A percentile compares a stretch with the other conserved stretches of the same genome.
phyloP scores from a whole-genome alignment of 2,888 invertebrate genomes.

The Ormyrus rosae region DNA sequence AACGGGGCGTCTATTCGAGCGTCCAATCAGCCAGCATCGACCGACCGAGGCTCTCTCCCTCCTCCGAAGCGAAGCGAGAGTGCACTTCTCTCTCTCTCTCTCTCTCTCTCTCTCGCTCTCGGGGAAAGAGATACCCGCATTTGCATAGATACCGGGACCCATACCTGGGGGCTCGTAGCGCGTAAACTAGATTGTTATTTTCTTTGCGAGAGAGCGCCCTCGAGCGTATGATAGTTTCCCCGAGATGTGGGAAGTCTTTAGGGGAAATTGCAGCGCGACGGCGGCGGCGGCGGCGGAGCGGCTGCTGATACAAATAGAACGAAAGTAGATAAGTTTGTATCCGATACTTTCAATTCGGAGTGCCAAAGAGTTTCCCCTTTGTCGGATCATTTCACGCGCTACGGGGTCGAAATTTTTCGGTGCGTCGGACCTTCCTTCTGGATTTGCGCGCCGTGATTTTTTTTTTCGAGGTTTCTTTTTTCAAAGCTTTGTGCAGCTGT shows the following conservation, averaged over 20 bases:
- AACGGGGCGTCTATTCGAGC: constrained; percentile 60
- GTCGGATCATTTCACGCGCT: too few species aligned
- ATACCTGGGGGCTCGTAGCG: constrained; percentile 35
- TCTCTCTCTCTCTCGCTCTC: background rate
- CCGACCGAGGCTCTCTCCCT: constrained; percentile 3
- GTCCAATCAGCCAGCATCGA: constrained; percentile 62
- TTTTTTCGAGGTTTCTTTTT: too few species aligned
- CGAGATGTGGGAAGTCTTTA: constrained; percentile 43
- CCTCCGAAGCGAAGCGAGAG: too few species aligned
- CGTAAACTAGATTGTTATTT: constrained; percentile 55
- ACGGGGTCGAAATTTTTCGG: too few species aligned
- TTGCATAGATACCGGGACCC: constrained; percentile 53
- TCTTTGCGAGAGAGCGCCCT: constrained; percentile 36
- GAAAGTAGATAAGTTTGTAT: too few species aligned
- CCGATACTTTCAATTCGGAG: too few species aligned
- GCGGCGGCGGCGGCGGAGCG: background rate
- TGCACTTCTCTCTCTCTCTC: too few species aligned
- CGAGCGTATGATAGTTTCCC: constrained; percentile 42
- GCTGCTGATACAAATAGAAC: too few species aligned
- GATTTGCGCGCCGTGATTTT: too few species aligned
- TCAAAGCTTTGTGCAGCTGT: too few species aligned
- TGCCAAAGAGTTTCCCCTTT: too few species aligned
- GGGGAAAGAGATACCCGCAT: constrained; percentile 44
- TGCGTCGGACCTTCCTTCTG: too few species aligned
- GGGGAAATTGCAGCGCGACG: constrained; percentile 38